phyloP scores from a whole-genome alignment of 2,888 invertebrate genomes.

The Thereva nobilitata region DNA sequence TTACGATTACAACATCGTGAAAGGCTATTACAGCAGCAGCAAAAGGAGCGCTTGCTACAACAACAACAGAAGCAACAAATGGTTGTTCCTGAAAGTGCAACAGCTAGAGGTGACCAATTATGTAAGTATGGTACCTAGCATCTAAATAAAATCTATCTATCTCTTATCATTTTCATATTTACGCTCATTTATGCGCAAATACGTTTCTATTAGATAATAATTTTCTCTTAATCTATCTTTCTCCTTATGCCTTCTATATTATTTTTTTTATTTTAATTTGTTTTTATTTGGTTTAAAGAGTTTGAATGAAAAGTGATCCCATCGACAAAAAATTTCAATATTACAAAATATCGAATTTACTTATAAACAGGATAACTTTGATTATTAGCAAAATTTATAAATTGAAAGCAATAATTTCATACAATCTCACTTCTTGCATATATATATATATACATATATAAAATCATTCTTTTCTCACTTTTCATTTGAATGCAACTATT shows the following conservation, averaged over 20 bases:
- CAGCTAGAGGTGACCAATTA: slow-evolving; percentile 59
- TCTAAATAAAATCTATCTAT: background rate
- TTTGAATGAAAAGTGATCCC: slow-evolving; percentile 36
- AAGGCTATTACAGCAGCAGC: slow-evolving; percentile 60
- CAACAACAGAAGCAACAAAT: slow-evolving; percentile 81
- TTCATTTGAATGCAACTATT: slow-evolving; percentile 36
- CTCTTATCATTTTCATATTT: slow-evolving; percentile 3
- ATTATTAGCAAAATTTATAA: background rate
- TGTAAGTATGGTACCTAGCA: slow-evolving; percentile 45
- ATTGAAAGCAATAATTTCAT: slow-evolving; percentile 8
- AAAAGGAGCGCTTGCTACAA: slow-evolving; percentile 73
- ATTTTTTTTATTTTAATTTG: slow-evolving; percentile 29
- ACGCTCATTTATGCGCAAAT: background rate
- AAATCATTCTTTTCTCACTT: slow-evolving; percentile 21
- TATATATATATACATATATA: background rate
- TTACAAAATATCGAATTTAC: too few relatives aligned
- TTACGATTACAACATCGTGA: slow-evolving; percentile 52
- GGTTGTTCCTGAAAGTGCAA: slow-evolving; percentile 78
- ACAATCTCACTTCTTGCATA: slow-evolving; percentile 4
- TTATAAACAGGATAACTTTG: too few relatives aligned
- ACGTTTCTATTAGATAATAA: too few relatives aligned
- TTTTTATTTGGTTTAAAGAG: slow-evolving; percentile 27
- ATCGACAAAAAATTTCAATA: slow-evolving; percentile 4
- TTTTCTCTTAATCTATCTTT: too few relatives aligned
- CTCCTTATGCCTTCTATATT: slow-evolving; percentile 2